A percentile compares a stretch with the other conserved stretches of the same genome.
phyloP scores from a whole-genome alignment of 2,888 invertebrate species.

The Spilarctia lutea region DNA sequence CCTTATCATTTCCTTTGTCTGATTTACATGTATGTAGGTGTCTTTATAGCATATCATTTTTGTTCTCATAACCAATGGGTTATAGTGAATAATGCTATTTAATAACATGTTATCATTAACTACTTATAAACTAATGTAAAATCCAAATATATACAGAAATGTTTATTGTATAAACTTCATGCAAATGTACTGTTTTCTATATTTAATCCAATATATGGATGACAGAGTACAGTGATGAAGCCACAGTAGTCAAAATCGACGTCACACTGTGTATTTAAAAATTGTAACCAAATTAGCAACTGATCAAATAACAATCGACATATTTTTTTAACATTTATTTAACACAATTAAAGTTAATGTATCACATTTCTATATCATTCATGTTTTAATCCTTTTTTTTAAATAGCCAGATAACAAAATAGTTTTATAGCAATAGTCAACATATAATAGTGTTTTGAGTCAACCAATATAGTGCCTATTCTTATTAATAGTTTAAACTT shows the following conservation, averaged over 20 bases:
- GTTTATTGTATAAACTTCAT: slow-evolving; percentile 58
- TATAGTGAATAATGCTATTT: slow-evolving; percentile 54
- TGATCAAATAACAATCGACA: slow-evolving; percentile 47
- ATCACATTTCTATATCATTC: slow-evolving; percentile 56
- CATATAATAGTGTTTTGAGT: slow-evolving; percentile 3
- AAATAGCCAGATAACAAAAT: slow-evolving; percentile 35
- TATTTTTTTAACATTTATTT: slow-evolving; percentile 35
- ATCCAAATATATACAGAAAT: slow-evolving; percentile 82
- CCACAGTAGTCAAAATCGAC: slow-evolving; percentile 43
- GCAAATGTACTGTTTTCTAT: slow-evolving; percentile 43
- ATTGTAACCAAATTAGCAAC: slow-evolving; percentile 32
- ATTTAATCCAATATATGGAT: slow-evolving; percentile 42
- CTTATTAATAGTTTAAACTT: not conserved
- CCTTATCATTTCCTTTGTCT: slow-evolving; percentile 33
- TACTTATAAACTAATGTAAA: slow-evolving; percentile 79
- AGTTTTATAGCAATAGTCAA: slow-evolving; percentile 24
- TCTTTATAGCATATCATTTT: slow-evolving; percentile 32
- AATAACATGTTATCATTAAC: slow-evolving; percentile 69
- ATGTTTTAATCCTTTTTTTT: slow-evolving; percentile 27
- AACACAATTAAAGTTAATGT: slow-evolving; percentile 50
- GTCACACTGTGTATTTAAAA: slow-evolving; percentile 37
- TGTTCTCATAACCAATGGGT: slow-evolving; percentile 44
- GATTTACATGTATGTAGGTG: slow-evolving; percentile 24
- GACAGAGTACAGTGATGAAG: slow-evolving; percentile 38
- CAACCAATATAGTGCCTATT: not conserved